These are phyloP conservation scores for Oasisia sp. DNA, from an alignment of 2,888 invertebrate species.

Conservation along the genomic window DNA sequence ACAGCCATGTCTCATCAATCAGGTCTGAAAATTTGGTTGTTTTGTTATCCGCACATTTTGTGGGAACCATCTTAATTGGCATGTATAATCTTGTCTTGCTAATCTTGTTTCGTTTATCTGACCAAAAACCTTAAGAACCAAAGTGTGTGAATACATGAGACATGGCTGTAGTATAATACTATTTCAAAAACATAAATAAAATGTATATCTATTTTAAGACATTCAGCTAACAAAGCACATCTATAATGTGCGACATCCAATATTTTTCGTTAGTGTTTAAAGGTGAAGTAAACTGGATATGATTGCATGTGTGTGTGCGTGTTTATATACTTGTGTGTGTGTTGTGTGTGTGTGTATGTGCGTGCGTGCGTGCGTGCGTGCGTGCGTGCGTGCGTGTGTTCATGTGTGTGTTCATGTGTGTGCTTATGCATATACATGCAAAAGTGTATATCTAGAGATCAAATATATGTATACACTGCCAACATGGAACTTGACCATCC, in stretches of 20 bases:
- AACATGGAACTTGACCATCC: not conserved
- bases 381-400: not conserved
- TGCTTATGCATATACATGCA: not conserved
- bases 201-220: not conserved
- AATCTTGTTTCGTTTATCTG: too few species aligned
- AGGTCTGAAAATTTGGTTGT: too few species aligned
- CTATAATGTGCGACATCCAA: not conserved
- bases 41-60: too few species aligned
- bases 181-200: not conserved
- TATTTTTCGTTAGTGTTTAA: not conserved
- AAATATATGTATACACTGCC: not conserved
- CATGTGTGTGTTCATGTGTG: not conserved
- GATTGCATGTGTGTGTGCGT: not conserved
- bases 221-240: not conserved
- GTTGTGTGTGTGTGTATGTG: too few species aligned
- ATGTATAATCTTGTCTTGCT: too few species aligned
- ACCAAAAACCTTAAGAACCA: too few species aligned
- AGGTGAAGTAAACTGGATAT: not conserved
- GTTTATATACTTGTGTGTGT: too few species aligned
- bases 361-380: too few species aligned
- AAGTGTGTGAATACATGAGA: too few species aligned
- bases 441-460: not conserved
- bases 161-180: not conserved
- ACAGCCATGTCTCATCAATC: too few species aligned
- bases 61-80: too few species aligned